Conservation (phyloP, 2,797 vertebrate genomes). For the Pogonophryne albipinna region DNA sequence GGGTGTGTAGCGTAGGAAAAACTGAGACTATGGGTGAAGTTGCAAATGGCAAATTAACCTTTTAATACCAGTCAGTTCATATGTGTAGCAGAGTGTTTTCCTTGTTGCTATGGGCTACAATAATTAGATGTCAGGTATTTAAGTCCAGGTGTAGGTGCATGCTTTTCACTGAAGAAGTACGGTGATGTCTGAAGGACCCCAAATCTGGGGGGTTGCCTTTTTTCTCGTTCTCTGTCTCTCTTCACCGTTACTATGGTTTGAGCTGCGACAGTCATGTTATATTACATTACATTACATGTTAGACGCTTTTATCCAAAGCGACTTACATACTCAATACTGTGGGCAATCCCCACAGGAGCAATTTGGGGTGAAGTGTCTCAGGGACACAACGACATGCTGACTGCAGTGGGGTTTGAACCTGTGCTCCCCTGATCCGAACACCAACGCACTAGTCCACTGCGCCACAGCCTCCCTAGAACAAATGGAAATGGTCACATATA, state of each 20-base stretch:
- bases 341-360: too few species aligned
- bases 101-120: background rate
- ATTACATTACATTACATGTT: too few species aligned
- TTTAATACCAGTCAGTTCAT: conserved; percentile 11
- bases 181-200: background rate
- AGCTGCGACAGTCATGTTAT: background rate
- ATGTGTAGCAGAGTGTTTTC: background rate
- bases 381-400: too few species aligned
- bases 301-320: too few species aligned
- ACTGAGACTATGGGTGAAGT: conserved; percentile 20
- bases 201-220: too few species aligned
- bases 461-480: background rate
- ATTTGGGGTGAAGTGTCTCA: too few species aligned
- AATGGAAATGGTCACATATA: background rate
- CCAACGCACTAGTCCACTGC: too few species aligned
- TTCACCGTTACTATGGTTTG: conserved; percentile 1
- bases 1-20: conserved; percentile 21
- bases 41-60: conserved; percentile 11
- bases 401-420: too few species aligned
- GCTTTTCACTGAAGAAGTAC: background rate
- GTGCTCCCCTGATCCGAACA: too few species aligned
- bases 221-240: background rate
- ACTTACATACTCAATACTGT: too few species aligned
- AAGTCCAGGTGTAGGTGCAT: background rate
- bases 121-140: background rate